Conservation (phyloP, 92 coral and sea anemone genomes). For the Pocillopora grandis region DNA sequence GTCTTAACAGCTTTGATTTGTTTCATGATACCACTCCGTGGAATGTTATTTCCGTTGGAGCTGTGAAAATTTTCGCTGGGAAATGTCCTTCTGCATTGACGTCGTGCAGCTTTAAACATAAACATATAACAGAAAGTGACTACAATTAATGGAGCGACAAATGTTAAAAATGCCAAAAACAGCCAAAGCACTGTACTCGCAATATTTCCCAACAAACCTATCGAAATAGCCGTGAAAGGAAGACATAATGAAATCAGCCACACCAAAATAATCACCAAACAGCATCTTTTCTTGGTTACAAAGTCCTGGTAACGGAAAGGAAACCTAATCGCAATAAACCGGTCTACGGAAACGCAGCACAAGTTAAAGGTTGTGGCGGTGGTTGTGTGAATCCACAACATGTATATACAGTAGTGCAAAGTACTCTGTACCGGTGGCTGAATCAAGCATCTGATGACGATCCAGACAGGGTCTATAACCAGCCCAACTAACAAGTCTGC, state of each 20-base stretch:
- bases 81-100: neutral
- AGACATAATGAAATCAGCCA: neutral
- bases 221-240: neutral
- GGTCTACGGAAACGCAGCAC: neutral
- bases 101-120: neutral
- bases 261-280: neutral
- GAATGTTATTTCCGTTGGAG: neutral
- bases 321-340: conserved; percentile 1
- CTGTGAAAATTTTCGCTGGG: no score
- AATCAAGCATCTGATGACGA: no score
- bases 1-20: neutral
- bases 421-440: no score
- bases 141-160: neutral
- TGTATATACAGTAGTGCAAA: no score
- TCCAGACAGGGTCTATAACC: no score
- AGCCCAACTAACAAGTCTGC: no score
- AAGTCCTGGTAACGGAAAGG: conserved; percentile 1
- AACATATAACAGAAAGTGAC: neutral
- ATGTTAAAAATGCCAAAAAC: neutral
- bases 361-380: neutral
- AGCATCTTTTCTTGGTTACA: conserved; percentile 4
- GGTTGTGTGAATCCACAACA: neutral
- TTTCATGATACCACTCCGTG: neutral
- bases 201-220: neutral
- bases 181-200: neutral